phyloP scores from a whole-genome alignment of 2,797 vertebrate genomes.

The Morus bassanus region DNA sequence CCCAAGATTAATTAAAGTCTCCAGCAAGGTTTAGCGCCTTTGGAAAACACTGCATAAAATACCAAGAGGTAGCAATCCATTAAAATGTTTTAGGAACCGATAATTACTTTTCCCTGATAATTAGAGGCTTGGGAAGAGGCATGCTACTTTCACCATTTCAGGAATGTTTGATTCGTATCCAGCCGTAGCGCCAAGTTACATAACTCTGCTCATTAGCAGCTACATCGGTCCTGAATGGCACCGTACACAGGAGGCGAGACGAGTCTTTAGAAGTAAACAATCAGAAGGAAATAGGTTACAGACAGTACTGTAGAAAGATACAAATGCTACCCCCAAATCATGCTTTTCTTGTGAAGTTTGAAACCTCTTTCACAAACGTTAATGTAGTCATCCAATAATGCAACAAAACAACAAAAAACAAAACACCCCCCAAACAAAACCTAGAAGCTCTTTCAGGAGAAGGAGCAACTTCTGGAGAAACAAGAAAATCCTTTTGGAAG shows the following conservation, averaged over 20 bases:
- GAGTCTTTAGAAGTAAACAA: neutral
- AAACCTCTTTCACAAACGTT: neutral
- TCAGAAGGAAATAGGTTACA: neutral
- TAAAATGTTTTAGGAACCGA: neutral
- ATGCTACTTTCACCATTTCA: slow-evolving; percentile 32
- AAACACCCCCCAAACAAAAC: too few relatives aligned
- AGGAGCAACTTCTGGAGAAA: neutral
- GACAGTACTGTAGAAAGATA: neutral
- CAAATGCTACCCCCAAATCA: neutral
- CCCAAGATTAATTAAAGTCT: neutral
- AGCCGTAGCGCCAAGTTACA: neutral
- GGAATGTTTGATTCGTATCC: slow-evolving; percentile 41
- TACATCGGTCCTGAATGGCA: neutral
- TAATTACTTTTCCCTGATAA: slow-evolving; percentile 44
- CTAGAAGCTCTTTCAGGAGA: neutral
- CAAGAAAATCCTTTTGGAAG: neutral
- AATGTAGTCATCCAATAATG: neutral
- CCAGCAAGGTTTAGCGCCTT: neutral
- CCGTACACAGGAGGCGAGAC: neutral
- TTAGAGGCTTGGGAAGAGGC: slow-evolving; percentile 48
- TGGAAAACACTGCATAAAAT: neutral
- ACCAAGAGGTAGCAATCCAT: neutral
- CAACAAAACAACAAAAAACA: too few relatives aligned
- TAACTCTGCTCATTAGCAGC: slow-evolving; percentile 21
- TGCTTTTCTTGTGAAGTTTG: neutral